These are phyloP conservation scores for Trileptium ribeirensis DNA, from an alignment of 2,888 invertebrate genomes.

Conservation along the genomic window DNA sequence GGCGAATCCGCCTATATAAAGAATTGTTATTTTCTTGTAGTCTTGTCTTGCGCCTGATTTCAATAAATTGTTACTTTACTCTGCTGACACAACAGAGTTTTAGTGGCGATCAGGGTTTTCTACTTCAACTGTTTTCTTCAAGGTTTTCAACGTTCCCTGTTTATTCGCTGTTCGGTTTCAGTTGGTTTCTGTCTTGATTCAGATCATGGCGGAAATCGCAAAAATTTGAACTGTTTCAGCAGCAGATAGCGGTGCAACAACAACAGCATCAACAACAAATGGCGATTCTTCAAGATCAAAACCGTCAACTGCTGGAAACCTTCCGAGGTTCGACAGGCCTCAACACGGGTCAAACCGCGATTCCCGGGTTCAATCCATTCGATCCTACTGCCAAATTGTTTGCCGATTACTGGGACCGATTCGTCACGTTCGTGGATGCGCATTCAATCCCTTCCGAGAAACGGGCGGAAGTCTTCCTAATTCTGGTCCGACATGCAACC, in stretches of 20 bases:
- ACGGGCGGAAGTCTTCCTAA: constrained; percentile 1
- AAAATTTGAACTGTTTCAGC: too few relatives aligned
- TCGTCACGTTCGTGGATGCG: not conserved
- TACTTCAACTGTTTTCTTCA: not conserved
- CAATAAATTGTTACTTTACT: too few relatives aligned
- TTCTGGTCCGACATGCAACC: constrained; percentile 32
- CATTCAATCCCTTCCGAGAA: not conserved
- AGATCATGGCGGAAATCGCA: too few relatives aligned
- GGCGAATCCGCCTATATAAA: too few relatives aligned
- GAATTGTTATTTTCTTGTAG: too few relatives aligned
- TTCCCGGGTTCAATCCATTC: not conserved
- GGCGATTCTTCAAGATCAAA: not conserved
- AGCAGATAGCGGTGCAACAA: not conserved
- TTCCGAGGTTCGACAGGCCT: not conserved
- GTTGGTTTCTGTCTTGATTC: too few relatives aligned
- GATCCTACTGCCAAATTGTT: not conserved
- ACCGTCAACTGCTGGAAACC: too few relatives aligned
- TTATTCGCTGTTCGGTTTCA: not conserved
- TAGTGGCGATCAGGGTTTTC: not conserved
- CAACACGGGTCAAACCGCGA: not conserved
- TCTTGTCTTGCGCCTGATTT: too few relatives aligned
- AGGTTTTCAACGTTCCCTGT: too few relatives aligned
- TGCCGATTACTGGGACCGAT: not conserved
- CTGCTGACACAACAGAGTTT: too few relatives aligned
- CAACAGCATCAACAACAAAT: not conserved